Evolutionary conservation across 2,888 invertebrate species (phyloP).

Genomic region (Neoitamus cyanurus): DNA sequence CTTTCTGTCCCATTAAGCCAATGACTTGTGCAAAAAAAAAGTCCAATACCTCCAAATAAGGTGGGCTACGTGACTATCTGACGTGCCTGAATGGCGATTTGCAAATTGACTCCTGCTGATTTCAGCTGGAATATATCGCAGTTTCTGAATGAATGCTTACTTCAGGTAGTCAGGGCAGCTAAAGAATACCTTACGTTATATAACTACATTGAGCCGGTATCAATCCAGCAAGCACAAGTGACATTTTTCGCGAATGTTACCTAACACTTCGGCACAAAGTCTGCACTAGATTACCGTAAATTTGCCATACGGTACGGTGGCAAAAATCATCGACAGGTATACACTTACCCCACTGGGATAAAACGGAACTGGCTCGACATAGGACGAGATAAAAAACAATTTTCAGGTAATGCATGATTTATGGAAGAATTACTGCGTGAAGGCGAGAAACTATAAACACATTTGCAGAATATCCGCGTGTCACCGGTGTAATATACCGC

Average conservation of each 20-base stretch:
- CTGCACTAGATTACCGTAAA: background rate
- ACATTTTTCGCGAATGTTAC: background rate
- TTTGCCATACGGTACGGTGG: background rate
- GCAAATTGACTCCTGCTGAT: background rate
- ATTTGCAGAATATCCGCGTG: background rate
- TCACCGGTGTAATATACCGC: background rate
- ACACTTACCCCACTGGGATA: slow-evolving; percentile 15
- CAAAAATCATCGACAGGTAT: background rate
- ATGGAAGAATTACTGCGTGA: background rate
- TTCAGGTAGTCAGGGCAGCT: background rate
- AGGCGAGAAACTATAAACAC: background rate
- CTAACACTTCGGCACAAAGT: background rate
- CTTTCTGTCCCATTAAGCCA: background rate
- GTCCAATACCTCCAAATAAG: background rate
- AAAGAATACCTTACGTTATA: background rate
- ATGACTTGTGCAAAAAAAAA: background rate
- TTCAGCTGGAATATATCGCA: background rate
- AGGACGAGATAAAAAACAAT: background rate
- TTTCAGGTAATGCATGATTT: background rate
- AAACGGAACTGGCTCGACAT: background rate
- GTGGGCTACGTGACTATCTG: slow-evolving; percentile 6
- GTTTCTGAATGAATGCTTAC: slow-evolving; percentile 10
- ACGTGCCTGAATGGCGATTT: slow-evolving; percentile 6
- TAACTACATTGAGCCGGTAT: background rate
- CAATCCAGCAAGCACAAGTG: background rate